Percentiles rank a stretch among this genome's conserved stretches.
Evolutionary conservation across 2,113 vertebrate species (phyloP).

Genomic region (Silurus asotus): DNA sequence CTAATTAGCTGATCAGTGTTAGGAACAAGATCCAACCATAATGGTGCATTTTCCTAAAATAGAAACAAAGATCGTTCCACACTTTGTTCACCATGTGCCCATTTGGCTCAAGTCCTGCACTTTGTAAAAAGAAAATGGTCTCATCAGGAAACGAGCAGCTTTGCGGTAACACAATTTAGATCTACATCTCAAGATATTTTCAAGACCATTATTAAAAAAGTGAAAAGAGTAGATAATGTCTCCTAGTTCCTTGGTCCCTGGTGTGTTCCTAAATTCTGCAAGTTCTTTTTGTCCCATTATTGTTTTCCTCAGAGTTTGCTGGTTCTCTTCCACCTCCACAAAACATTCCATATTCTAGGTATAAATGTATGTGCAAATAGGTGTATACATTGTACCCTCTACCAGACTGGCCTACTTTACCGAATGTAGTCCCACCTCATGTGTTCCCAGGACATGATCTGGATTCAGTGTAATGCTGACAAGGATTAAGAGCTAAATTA

Average conservation of each 20-base stretch:
- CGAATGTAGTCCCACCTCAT: no score
- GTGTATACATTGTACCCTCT: not conserved
- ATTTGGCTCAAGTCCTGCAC: not conserved
- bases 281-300: not conserved
- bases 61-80: not conserved
- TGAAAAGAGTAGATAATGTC: not conserved
- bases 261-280: not conserved
- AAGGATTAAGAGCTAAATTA: no score
- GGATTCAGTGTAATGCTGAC: no score
- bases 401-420: no score
- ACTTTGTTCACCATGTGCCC: not conserved
- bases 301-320: not conserved
- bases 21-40: conserved; percentile 15
- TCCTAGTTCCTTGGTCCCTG: not conserved
- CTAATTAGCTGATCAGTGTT: conserved; percentile 37
- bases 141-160: not conserved
- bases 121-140: not conserved
- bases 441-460: no score
- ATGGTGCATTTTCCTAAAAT: not conserved
- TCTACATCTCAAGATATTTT: not conserved
- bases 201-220: not conserved
- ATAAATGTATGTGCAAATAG: not conserved
- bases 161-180: not conserved
- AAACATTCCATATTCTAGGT: not conserved
- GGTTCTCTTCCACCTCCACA: not conserved